These are phyloP conservation scores for Acanthornis magna DNA, from an alignment of 2,797 vertebrate species.

Conservation along the genomic window DNA sequence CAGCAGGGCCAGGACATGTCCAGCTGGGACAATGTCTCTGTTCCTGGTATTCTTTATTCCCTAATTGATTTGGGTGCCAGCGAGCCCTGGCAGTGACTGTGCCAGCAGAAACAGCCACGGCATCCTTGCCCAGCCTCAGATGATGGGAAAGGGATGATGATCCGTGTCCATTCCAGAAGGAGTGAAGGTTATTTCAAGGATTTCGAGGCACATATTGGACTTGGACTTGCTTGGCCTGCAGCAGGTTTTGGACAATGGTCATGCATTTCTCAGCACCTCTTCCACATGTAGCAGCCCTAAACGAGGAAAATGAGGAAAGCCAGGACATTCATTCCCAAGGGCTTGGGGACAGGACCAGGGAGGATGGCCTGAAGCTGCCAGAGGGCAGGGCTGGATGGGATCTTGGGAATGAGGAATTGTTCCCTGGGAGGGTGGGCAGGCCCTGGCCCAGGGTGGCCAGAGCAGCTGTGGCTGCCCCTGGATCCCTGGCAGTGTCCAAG, in stretches of 20 bases:
- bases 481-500: background rate
- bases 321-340: background rate
- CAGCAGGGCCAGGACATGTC: background rate
- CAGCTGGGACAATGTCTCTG: background rate
- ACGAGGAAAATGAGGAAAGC: background rate
- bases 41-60: background rate
- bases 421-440: background rate
- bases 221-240: background rate
- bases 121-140: background rate
- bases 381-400: background rate
- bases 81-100: background rate
- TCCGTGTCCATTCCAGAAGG: background rate
- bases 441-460: too few relatives aligned
- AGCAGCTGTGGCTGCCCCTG: background rate
- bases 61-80: background rate
- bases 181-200: background rate
- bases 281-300: background rate
- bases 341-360: background rate
- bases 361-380: background rate
- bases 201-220: background rate
- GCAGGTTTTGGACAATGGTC: conserved; percentile 10
- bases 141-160: background rate
- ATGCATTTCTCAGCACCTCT: conserved; percentile 16
- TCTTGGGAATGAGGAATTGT: background rate
- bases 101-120: background rate